phyloP scores from a whole-genome alignment of 2,797 vertebrate genomes.

The Tangara arthus region DNA sequence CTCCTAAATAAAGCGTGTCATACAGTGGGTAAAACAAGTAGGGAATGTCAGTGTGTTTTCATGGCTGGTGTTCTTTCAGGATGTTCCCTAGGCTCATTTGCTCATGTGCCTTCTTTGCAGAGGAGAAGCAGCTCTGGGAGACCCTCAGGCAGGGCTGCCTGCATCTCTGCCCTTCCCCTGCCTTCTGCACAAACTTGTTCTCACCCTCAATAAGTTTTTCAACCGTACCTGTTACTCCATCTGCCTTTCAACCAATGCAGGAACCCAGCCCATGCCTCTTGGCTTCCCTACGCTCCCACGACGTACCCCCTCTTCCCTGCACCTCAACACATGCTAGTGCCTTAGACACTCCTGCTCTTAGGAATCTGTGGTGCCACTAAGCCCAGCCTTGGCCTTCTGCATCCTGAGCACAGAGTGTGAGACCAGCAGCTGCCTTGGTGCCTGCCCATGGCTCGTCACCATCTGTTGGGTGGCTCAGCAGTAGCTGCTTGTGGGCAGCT shows the following conservation, averaged over 20 bases:
- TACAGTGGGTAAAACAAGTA: neutral
- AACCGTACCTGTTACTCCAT: neutral
- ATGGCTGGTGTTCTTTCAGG: neutral
- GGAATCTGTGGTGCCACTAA: neutral
- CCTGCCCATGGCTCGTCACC: fast-evolving
- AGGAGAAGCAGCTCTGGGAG: neutral
- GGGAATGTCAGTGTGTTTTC: neutral
- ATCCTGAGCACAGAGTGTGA: neutral
- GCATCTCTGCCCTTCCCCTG: neutral
- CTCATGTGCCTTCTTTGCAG: neutral
- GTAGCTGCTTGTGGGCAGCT: neutral
- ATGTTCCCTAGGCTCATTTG: neutral
- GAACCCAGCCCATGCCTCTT: neutral
- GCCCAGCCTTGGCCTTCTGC: neutral
- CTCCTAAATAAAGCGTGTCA: slow-evolving; percentile 20
- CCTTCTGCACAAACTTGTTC: neutral
- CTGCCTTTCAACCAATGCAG: neutral
- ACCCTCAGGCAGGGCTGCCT: neutral
- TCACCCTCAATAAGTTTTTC: neutral
- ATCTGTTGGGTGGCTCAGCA: fast-evolving
- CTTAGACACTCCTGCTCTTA: neutral
- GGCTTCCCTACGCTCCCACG: fast-evolving
- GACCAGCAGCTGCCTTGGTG: neutral
- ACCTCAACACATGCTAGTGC: neutral
- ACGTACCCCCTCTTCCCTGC: neutral